Evolutionary conservation across 2,113 vertebrate species (phyloP).

Genomic region (Entelurus aequoreus): DNA sequence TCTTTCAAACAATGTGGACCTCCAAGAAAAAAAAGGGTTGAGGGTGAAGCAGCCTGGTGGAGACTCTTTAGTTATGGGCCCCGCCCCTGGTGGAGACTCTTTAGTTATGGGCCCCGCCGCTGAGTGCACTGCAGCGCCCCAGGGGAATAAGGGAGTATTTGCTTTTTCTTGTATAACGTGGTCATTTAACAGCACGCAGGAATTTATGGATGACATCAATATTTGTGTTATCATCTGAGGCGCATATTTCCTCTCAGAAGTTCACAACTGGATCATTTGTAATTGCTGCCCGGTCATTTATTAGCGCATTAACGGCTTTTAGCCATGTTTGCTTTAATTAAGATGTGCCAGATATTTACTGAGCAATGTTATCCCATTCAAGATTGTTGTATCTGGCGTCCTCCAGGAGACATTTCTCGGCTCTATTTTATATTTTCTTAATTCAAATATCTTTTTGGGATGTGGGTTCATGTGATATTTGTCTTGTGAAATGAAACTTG

Average conservation of each 20-base stretch:
- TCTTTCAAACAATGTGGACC: neutral
- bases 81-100: neutral
- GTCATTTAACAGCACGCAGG: neutral
- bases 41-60: neutral
- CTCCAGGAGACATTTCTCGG: neutral
- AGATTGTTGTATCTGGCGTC: neutral
- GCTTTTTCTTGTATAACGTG: slow-evolving; percentile 1
- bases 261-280: neutral
- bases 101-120: neutral
- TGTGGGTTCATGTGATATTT: neutral
- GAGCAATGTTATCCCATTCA: too few relatives aligned
- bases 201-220: slow-evolving; percentile 3
- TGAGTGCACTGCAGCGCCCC: neutral
- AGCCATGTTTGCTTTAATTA: neutral
- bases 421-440: neutral
- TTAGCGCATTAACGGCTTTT: neutral
- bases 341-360: neutral
- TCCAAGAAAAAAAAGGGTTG: neutral
- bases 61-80: neutral
- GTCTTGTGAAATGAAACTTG: slow-evolving; percentile 11
- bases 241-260: neutral
- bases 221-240: neutral
- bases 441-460: slow-evolving; percentile 2
- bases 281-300: neutral
- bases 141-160: neutral